Base-by-base conservation (phyloP, 2,113 vertebrate species). In the Collichthys lucidus region DNA sequence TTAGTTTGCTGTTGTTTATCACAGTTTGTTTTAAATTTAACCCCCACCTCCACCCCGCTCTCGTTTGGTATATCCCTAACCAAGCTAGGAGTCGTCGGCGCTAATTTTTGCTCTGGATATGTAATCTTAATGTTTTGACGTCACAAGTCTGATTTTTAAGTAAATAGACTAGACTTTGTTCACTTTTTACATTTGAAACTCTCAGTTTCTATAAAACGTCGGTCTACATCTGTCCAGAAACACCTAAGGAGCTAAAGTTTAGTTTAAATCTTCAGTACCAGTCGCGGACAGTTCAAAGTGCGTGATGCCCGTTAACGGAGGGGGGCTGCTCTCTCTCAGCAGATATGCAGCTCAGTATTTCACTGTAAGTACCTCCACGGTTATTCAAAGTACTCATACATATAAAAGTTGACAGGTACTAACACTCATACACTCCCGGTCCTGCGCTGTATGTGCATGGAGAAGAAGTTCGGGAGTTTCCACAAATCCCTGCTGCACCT, bases 251-350 rank as follows among this genome's bases (percentile, higher is more conserved):
- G 42, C 31, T 10, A 0, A 29, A 35, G 77, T 77, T 59, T 77
- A 59, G 40, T 63, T 53, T 17, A 11, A 67, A 46, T 72, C 74
- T 64, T 74, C 12, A 19, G 78, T 67, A 29, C 49, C 62, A 65
- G 70, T 82, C 77, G 63, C 24, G 77, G 85, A 74, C 71, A 50
- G 84, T 89, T 89, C 80, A 89, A 92, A 92, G 90, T 91, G 84
- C 92, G 84, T 87, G 87, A 95, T 94, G 94, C 93, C 92, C n/a
- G 92, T 92, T 0, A 90, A 92, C 77, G 85, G 89, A 85, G 93
- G 85, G 24, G 92, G 86, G 40, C 75, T 90, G 83, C 82, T 93
- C 55, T 89, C 91, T 59, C 49, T 90, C 74, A 90, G 77, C 83
- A 90, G 89, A 90, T 91, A 93, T 40, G 67, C 87, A 4, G 79